Base-by-base conservation (phyloP, 2,888 invertebrate species). In the Epirrhoe alternata region DNA sequence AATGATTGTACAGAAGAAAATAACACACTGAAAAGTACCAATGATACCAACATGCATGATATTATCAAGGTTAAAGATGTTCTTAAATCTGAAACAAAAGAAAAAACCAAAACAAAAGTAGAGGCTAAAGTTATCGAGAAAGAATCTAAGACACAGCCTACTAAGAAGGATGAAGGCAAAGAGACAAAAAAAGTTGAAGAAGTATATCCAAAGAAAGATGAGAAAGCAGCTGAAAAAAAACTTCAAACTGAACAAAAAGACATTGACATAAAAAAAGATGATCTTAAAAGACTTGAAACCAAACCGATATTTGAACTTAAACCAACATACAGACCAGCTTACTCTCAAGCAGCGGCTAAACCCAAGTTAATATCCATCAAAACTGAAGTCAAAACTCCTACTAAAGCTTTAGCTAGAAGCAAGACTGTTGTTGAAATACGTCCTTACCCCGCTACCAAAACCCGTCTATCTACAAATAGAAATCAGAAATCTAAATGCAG, bases 331-430 rank as follows among this genome's bases (percentile, higher is more conserved):
- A 85, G 86, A 72, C 89, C 93, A 4, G 93, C 94, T 24, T 94
- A 94, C 75, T 94, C 93, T 0, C 93, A 93, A 83, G 93, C 93
- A 24, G 94, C 94, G 38, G 93, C 94, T 33, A 94, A 94, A 77
- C 93, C 93, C 5, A 94, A 93, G 75, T 75, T 83, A 49, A 77
- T 81, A 0, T 80, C 80, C 4, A 47, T 78, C 14, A 93, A 89
- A 85, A 72, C 79, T 5, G 90, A 92, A 77, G 75, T 84, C 0
- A 93, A 92, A 78, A 81, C 83, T 33, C 85, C 83, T 6, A 74
- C 82, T 1, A 84, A 80, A 66, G 75, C 81, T 24, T 68, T 82
- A 31, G 76, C 93, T 60, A 79, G 93, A 75, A 94, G 92, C 70
- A 93, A 92, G 72, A 93, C 93, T 50, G 90, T 91, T 8, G 88